Base-by-base conservation (phyloP, 1,140 invertebrate genomes). In the Temnothorax longispinosus region DNA sequence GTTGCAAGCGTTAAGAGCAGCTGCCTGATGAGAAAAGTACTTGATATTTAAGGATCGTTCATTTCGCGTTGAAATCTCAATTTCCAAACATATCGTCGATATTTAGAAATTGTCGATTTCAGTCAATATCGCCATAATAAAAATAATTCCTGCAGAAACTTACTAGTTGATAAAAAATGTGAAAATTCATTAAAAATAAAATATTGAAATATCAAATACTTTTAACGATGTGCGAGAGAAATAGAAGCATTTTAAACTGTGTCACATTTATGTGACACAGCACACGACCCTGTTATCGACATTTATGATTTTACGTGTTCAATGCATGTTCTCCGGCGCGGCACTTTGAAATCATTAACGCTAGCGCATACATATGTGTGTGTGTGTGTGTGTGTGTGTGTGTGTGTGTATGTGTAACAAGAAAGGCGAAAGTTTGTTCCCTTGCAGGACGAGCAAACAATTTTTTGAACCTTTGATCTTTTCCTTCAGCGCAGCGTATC, bases 391-490 rank as follows among this genome's bases (percentile, higher is more conserved):
- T 27, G 52, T 58, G 38, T 6, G 38, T 35, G 50, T 11, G 35
- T n/a, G n/a, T 27, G 32, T 18, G 1, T 21, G n/a, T 15, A 0
- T 27, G 13, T 44, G 52, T 64, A 75, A 69, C 78, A 58, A 87
- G 60, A 82, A 38, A 50, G 35, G 7, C 27, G 27, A 69, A 54
- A 67, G 82, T 89, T 89, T 80, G 58, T 86, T 69, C 56, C 41
- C 35, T 27, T 11, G 21, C 54, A 47, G 11, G 10, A 47, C 38
- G 54, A 7, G 52, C 52, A 78, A 89, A 74, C 60, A 88, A 88
- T 89, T 89, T 89, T 88, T 88, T 78, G 47, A 85, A 78, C 74
- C 58, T 85, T 85, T 85, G 62, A 77, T 85, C 82, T 85, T 76
- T 52, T 47, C 74, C 80, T 89, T 65, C 58, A 60, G 32, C 54